Evolutionary conservation across 2,888 invertebrate species (phyloP).

Genomic region (Cylloceria caligata): DNA sequence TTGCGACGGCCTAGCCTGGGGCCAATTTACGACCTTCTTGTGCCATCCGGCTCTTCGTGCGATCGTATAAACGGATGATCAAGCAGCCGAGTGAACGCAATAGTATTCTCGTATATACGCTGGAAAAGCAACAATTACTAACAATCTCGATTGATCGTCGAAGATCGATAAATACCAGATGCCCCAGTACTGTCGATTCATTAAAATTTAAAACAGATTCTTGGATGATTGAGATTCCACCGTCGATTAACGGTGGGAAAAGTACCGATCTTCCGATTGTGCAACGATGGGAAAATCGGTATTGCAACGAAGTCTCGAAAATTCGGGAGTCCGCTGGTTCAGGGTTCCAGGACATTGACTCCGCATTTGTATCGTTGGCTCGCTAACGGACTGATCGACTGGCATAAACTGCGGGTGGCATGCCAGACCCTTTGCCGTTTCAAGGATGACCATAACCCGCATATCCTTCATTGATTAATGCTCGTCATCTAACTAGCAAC

Average conservation of each 20-base stretch:
- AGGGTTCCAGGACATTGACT: conserved; percentile 38
- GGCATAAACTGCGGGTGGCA: conserved; percentile 48
- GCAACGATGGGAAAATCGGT: not conserved
- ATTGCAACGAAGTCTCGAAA: conserved; percentile 1
- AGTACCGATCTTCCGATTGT: not conserved
- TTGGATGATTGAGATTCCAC: conserved; percentile 10
- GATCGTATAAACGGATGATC: conserved; percentile 42
- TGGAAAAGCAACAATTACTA: not conserved
- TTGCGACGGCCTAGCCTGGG: conserved; percentile 83
- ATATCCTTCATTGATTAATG: conserved; percentile 54
- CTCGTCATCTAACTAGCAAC: not conserved
- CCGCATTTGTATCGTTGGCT: not conserved
- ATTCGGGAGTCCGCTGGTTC: conserved; percentile 11
- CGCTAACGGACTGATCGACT: conserved; percentile 27
- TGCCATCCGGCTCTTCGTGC: conserved; percentile 71
- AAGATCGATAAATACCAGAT: conserved; percentile 9
- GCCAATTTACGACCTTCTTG: conserved; percentile 76
- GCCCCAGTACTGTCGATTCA: conserved; percentile 12
- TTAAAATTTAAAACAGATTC: not conserved
- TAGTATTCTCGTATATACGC: not conserved
- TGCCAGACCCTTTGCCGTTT: conserved; percentile 36
- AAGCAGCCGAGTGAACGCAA: not conserved
- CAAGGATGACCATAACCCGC: conserved; percentile 57
- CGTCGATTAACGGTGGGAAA: not conserved
- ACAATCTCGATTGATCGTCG: not conserved